Base-by-base conservation (phyloP, 23 tunicate genomes). In the Trididemnum miniatum region DNA sequence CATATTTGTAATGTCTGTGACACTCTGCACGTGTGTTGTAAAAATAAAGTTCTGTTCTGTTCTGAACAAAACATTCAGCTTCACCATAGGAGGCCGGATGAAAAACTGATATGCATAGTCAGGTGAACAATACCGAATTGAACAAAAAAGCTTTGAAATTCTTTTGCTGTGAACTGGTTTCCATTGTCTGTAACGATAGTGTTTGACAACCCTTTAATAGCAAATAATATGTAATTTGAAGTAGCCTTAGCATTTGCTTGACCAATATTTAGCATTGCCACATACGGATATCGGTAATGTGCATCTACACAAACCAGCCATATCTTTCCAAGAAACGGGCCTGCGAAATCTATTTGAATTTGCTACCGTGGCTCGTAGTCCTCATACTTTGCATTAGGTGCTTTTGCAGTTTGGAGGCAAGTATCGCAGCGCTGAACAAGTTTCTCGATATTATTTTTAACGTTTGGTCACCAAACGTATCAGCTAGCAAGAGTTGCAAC, bases 301-400 rank as follows among this genome's bases (percentile, higher is more conserved):
- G 84, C 84, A 65, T 80, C 84, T 32, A 80, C 31, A 26, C 71
- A 51, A 34, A 65, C 35, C 54, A 80, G 7, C 84, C 84, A 65
- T 79, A 80, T 80, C 28, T 80, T 80, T 2, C 54, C 77, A 30
- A 67, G 28, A 80, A 80, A 80, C 7, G 71, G 74, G 4, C 83
- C 39, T 7, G 83, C 34, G 63, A 25, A 66, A 31, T 80, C 84
- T 35, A 80, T 7, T 35, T 80, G 78, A 80, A 67, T 65, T 15
- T 79, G 51, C 34, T 80, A 28, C 71, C 59, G 67, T 18, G 78
- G 78, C 15, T 35, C 22, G 20, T 28, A 34, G 5, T 59, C 38
- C 35, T 20, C 57, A 31, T 80, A 80, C 7, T 67, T 35, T 28
- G 65, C 9, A 15, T 38, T 59, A 15, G 79, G 59, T 37, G 79